Base-by-base conservation (phyloP, 2,797 vertebrate species). In the Rhynchotus rufescens region DNA sequence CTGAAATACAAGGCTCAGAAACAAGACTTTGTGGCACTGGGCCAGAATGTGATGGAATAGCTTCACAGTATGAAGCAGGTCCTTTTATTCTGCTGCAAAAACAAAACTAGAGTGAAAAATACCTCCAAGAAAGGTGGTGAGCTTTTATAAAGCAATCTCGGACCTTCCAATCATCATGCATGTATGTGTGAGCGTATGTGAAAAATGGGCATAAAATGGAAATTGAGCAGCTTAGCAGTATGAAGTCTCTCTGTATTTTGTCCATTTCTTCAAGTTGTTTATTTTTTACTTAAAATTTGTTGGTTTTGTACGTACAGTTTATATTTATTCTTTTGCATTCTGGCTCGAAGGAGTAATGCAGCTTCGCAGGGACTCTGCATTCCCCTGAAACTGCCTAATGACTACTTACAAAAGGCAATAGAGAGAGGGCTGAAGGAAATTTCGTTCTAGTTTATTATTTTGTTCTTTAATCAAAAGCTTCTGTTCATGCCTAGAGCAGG, bases 361-460 rank as follows among this genome's bases (percentile, higher is more conserved):
- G 22, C 52, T 80, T 61, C n/a, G 47, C 51, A 76, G 60, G 34
- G 61, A 40, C 36, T 25, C 23, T 22, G 49, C 13, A 26, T 84
- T 74, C 81, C 76, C 51, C 34, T 80, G 40, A 57, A 61, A 62
- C 68, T 57, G 56, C 51, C 21, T 74, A 80, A 62, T 80, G 54
- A 36, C 56, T 68, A 49, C 14, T 57, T 69, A 26, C 84, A 76
- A 80, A 64, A 90, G 80, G 64, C 68, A 21, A 16, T 54, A 54
- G 49, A 74, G 38, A 65, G 76, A 80, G 79, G 56, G 57, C 78
- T 80, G 56, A 51, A 20, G 80, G 60, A 84, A 90, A 75, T 23
- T 80, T 49, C 56, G 42, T 80, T 89, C 64, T 78, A 83, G 78
- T 84, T 75, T 83, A 78, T 84, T 83, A 66, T 84, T 45, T 34